Base-by-base conservation (phyloP, 2,888 invertebrate species). In the Acronicta leporina region DNA sequence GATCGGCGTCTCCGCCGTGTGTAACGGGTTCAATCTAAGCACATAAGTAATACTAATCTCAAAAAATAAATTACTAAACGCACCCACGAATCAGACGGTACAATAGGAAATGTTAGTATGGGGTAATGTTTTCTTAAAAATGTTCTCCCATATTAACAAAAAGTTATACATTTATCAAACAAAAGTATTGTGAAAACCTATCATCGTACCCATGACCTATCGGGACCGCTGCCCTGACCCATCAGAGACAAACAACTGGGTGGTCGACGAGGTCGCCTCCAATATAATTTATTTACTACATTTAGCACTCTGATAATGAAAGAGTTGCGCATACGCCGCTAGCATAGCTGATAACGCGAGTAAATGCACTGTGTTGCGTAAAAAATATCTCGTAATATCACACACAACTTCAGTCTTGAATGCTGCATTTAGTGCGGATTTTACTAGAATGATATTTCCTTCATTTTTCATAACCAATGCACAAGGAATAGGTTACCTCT, bases 121-220 rank as follows among this genome's bases (percentile, higher is more conserved):
- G n/a, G n/a, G n/a, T n/a, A n/a, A n/a, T n/a, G n/a, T n/a, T n/a
- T n/a, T n/a, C 20, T 20, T 2, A 20, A 20, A 20, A 20, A 20
- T 20, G 20, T 20, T 20, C 20, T 2, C 20, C 20, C 20, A 27
- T 27, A 7, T 27, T 5, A 5, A 27, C 33, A 40, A 48, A n/a
- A n/a, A 69, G 55, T 55, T 30, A 40, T 47, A 56, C 41, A 45
- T 55, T 41, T 38, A 40, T 44, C 20, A 55, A 73, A 76, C 73
- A 73, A 73, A 69, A 44, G 54, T 35, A 68, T 69, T 62, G 63
- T 60, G 55, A 44, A 50, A 47, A 54, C 13, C 40, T 41, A 64
- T 58, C 53, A 51, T 48, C 59, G 52, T 51, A 69, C 35, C 75
- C 67, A 51, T 75, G 75, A 75, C 72, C 72, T 49, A 43, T 7